Evolutionary conservation across 2,113 vertebrate genomes (phyloP), one percentile per base, ranked within the genome.

Genomic region (Urocynchramus pylzowi): DNA sequence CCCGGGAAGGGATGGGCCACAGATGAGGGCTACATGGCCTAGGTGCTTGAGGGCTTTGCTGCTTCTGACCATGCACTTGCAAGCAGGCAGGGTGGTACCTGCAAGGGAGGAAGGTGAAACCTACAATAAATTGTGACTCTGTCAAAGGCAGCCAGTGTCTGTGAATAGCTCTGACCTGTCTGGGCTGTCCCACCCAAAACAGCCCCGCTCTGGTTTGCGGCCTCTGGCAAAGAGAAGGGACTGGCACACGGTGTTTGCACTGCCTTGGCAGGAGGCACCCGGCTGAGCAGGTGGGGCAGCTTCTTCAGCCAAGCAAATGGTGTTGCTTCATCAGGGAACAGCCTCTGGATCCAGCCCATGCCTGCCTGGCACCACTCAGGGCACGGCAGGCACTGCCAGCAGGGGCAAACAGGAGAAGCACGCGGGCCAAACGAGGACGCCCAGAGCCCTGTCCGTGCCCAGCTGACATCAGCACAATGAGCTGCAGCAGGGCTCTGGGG

Each of bases 11-110:
- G 50, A 67, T 16, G 26, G 27, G 13, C 5, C 1, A 6, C 52
- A 65, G 47, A 15, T 10, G 27, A n/a, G 18, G 57, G 28, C 35
- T 52, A 13, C 2, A 0, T 8, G 35, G 44, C 61, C 0, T 0
- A 54, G 42, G 35, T 0, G 0, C 41, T 61, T 0, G 0, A 15
- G 49, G 63, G 27, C 4, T 53, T 89, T 53, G 19, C 54, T 56
- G 44, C 33, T 79, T 86, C 80, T 83, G 31, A 9, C 18, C 28
- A 2, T 0, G 2, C 30, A 4, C 49, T 69, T 47, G n/a, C 42
- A 17, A 49, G 24, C 24, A 49, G 35, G 28, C 41, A 74, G 23
- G 54, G 28, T 49, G 73, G 47, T 33, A 61, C 37, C n/a, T 73
- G 24, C 15, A 10, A 56, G 11, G 9, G 10, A 11, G 41, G n/a